Evolutionary conservation across 2,888 invertebrate genomes (phyloP).

Genomic region (Tipula vernalis): DNA sequence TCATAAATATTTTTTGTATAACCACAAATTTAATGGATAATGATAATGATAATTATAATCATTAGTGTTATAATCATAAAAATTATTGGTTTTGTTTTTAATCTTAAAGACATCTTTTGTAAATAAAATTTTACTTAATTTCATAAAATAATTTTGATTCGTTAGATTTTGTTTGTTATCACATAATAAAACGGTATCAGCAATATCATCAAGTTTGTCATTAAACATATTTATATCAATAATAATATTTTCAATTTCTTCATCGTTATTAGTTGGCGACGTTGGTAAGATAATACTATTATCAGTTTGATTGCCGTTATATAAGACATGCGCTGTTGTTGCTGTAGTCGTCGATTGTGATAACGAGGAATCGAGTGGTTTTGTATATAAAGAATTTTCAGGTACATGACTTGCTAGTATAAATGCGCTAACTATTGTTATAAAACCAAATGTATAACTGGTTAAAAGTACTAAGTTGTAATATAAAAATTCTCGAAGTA

Average conservation of each 20-base stretch:
- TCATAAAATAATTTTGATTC: not conserved
- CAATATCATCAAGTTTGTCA: not conserved
- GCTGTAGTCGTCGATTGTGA: not conserved
- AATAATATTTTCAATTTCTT: not conserved
- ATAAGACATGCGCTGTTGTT: not conserved
- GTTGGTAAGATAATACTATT: not conserved
- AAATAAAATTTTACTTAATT: not conserved
- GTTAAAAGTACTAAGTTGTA: conserved; percentile 30
- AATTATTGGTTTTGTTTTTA: not conserved
- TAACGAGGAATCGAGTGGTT: not conserved
- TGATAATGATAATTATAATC: not conserved
- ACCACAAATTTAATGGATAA: not conserved
- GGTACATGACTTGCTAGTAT: conserved; percentile 40
- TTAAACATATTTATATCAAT: not conserved
- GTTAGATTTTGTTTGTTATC: not conserved
- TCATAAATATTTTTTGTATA: not conserved
- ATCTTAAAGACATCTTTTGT: not conserved
- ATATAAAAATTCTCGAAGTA: conserved; percentile 29
- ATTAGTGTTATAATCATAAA: not conserved
- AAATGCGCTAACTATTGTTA: conserved; percentile 35
- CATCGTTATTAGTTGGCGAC: not conserved
- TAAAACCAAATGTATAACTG: conserved; percentile 33
- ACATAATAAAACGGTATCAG: not conserved
- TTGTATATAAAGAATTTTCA: conserved; percentile 32
- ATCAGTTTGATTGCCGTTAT: not conserved